phyloP scores from a whole-genome alignment of 2,113 vertebrate genomes.

The Amblyopsis rosae region DNA sequence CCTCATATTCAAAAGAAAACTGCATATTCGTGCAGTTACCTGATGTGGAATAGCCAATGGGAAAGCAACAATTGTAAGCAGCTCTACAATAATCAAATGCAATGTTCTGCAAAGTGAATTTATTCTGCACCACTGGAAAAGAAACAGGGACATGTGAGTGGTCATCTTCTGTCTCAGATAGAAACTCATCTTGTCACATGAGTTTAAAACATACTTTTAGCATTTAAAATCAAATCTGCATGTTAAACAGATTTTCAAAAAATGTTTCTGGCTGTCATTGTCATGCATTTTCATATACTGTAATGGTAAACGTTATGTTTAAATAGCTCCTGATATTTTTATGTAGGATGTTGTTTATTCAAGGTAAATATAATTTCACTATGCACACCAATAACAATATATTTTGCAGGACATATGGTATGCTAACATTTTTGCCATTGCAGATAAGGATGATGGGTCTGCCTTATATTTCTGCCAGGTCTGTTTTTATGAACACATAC shows the following conservation, averaged over 20 bases:
- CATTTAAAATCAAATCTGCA: no score
- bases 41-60: conserved; percentile 44
- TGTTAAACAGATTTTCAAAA: no score
- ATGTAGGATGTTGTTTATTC: no score
- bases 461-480: conserved; percentile 61
- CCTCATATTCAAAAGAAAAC: conserved; percentile 16
- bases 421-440: conserved; percentile 19
- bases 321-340: no score
- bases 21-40: conserved; percentile 31
- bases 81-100: conserved; percentile 37
- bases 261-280: no score
- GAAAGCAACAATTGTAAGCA: conserved; percentile 8
- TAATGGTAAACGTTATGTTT: no score
- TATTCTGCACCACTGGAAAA: conserved; percentile 28
- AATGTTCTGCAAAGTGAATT: conserved; percentile 13
- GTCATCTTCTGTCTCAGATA: background rate
- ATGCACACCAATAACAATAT: background rate
- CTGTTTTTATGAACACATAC: conserved; percentile 3
- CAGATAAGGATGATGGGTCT: conserved; percentile 58
- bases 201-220: conserved; percentile 5
- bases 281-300: no score
- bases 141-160: conserved; percentile 53
- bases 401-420: background rate
- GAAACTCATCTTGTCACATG: no score
- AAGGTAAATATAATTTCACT: no score